A percentile compares a stretch with the other conserved stretches of the same genome.
These are phyloP conservation scores for Sinonovacula constricta DNA, from an alignment of 1,140 invertebrate genomes.

Conservation along the genomic window DNA sequence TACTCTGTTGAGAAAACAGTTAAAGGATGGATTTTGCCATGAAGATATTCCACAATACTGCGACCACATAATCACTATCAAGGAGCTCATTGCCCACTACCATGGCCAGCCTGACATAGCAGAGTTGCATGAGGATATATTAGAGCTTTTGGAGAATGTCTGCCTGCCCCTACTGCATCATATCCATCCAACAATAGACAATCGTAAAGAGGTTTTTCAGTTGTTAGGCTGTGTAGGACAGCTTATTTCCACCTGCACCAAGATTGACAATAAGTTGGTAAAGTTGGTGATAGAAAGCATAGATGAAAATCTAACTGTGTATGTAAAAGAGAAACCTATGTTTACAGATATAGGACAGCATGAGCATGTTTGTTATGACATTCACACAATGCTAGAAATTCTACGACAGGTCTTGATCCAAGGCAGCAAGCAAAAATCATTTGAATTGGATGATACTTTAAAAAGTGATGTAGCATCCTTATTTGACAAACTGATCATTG, in stretches of 20 bases:
- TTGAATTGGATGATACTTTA: background rate
- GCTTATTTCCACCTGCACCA: background rate
- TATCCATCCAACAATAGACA: constrained; percentile 17
- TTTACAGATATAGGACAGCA: constrained; percentile 9
- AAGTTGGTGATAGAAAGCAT: background rate
- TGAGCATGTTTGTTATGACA: constrained; percentile 7
- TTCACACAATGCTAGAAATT: constrained; percentile 29
- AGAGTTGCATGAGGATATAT: background rate
- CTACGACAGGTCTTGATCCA: constrained; percentile 7
- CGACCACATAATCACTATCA: constrained; percentile 1
- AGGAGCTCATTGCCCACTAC: background rate
- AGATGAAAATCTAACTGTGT: constrained; percentile 3
- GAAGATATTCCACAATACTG: constrained; percentile 16
- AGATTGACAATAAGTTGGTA: background rate
- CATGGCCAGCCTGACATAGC: background rate
- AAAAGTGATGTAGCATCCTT: background rate
- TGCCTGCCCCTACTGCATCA: constrained; percentile 20
- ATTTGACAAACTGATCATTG: constrained; percentile 10
- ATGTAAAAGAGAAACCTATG: constrained; percentile 6
- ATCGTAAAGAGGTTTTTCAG: background rate
- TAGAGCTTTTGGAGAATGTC: background rate
- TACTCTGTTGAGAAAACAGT: background rate
- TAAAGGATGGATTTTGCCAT: constrained; percentile 8
- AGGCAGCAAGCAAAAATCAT: background rate
- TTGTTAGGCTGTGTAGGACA: constrained; percentile 5